A percentile compares a stretch with the other conserved stretches of the same genome.
Conservation (phyloP, 2,113 vertebrate species). For the Halichoerus grypus region DNA sequence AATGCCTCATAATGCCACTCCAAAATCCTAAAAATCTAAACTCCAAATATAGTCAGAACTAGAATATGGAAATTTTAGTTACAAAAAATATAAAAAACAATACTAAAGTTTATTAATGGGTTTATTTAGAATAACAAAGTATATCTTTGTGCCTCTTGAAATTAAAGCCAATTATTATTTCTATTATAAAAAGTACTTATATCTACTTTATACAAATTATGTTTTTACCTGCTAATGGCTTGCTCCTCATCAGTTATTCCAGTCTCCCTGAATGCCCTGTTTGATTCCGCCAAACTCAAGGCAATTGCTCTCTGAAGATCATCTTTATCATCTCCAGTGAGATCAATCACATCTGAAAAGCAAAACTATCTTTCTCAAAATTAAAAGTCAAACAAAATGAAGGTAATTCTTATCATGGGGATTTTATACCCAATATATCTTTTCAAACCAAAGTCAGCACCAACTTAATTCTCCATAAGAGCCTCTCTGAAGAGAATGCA, state of each 20-base stretch:
- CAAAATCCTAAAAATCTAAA: constrained; percentile 52
- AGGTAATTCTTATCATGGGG: constrained; percentile 74
- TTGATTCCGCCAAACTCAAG: constrained; percentile 99
- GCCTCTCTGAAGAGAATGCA: constrained; percentile 34
- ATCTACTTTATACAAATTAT: constrained; percentile 82
- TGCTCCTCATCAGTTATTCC: constrained; percentile 99
- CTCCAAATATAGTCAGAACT: background rate
- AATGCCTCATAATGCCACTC: background rate
- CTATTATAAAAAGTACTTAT: constrained; percentile 71
- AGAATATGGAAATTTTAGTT: constrained; percentile 5
- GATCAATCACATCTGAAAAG: constrained; percentile 97
- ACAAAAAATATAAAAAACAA: constrained; percentile 58
- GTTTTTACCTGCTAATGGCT: constrained; percentile 97
- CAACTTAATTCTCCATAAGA: background rate
- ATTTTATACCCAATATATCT: background rate
- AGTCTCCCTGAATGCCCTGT: constrained; percentile 97
- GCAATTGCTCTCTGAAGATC: constrained; percentile 99
- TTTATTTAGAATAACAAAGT: constrained; percentile 68
- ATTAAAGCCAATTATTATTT: constrained; percentile 80
- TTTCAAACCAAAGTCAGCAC: constrained; percentile 44
- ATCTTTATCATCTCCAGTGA: constrained; percentile 99
- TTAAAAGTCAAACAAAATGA: constrained; percentile 86
- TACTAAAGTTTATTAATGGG: background rate
- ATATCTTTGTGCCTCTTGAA: constrained; percentile 75
- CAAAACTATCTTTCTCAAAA: constrained; percentile 89